phyloP scores from a whole-genome alignment of 2,797 vertebrate species.

The Cottoperca gobio region DNA sequence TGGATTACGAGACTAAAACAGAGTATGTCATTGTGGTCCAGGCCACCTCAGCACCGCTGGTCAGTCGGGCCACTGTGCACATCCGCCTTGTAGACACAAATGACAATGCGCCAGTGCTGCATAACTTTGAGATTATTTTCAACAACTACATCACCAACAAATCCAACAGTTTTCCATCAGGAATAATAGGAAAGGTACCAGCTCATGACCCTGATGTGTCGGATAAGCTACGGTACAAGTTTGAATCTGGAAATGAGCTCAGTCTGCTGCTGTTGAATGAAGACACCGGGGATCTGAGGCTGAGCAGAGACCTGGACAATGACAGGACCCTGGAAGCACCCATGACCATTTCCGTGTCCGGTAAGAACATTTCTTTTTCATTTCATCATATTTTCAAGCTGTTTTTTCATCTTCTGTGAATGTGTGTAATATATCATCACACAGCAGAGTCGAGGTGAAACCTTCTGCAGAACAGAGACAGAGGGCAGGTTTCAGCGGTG shows the following conservation, averaged over 20 bases:
- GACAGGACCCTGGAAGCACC: conserved; percentile 94
- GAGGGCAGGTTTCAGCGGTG: conserved; percentile 40
- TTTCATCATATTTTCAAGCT: too few relatives aligned
- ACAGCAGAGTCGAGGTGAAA: conserved; percentile 9
- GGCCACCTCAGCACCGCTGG: conserved; percentile 96
- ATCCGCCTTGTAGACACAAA: conserved; percentile 93
- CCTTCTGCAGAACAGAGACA: conserved; percentile 7
- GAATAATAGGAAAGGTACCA: conserved; percentile 95
- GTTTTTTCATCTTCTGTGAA: too few relatives aligned
- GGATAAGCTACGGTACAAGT: conserved; percentile 92
- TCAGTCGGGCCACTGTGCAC: conserved; percentile 95
- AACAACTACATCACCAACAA: conserved; percentile 99
- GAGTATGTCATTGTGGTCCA: conserved; percentile 97
- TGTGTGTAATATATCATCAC: conserved; percentile 16
- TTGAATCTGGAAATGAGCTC: conserved; percentile 95
- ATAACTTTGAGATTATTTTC: conserved; percentile 98
- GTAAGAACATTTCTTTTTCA: conserved; percentile 79
- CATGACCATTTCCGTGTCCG: conserved; percentile 96
- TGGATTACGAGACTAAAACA: conserved; percentile 94
- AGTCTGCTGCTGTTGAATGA: conserved; percentile 91
- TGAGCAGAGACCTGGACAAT: conserved; percentile 94
- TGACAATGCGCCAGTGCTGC: conserved; percentile 91
- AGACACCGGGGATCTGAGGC: conserved; percentile 91
- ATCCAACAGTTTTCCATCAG: conserved; percentile 96
- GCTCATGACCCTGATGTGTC: conserved; percentile 95